phyloP scores from a whole-genome alignment of 2,113 vertebrate species.

The Cebidichthys violaceus region DNA sequence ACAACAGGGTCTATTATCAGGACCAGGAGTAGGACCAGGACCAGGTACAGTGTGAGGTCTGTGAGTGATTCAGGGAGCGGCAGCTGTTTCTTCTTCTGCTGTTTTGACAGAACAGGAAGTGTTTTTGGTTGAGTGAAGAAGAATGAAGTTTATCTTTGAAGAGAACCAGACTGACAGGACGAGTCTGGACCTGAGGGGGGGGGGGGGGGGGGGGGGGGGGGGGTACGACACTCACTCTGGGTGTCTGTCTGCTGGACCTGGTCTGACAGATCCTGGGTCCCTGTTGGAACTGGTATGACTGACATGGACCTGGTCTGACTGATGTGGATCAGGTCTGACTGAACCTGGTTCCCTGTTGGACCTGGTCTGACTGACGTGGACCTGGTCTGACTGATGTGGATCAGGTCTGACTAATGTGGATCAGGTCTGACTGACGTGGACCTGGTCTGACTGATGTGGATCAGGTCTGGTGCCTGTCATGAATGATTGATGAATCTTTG shows the following conservation, averaged over 20 bases:
- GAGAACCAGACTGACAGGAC: conserved; percentile 57
- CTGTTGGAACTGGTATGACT: neutral
- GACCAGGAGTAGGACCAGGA: neutral
- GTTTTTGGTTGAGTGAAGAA: conserved; percentile 68
- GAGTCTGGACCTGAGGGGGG: conserved; percentile 30
- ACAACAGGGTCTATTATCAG: neutral
- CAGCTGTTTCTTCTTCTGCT: conserved; percentile 53
- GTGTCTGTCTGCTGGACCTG: neutral
- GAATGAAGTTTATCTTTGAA: conserved; percentile 78
- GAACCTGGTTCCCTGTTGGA: neutral
- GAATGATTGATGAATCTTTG: no score
- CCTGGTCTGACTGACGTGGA: no score
- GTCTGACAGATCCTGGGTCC: neutral
- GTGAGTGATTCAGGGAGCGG: neutral
- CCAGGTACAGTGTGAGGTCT: neutral
- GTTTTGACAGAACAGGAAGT: conserved; percentile 74
- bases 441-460: no score
- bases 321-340: neutral
- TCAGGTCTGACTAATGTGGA: no score
- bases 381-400: no score
- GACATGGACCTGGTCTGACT: no score
- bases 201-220: no score
- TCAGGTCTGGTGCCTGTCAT: no score
- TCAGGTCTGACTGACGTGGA: no score
- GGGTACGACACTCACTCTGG: neutral